Evolutionary conservation across 2,888 invertebrate genomes (phyloP), one percentile per base, ranked within the genome.

Genomic region (Pherbina coryleti): DNA sequence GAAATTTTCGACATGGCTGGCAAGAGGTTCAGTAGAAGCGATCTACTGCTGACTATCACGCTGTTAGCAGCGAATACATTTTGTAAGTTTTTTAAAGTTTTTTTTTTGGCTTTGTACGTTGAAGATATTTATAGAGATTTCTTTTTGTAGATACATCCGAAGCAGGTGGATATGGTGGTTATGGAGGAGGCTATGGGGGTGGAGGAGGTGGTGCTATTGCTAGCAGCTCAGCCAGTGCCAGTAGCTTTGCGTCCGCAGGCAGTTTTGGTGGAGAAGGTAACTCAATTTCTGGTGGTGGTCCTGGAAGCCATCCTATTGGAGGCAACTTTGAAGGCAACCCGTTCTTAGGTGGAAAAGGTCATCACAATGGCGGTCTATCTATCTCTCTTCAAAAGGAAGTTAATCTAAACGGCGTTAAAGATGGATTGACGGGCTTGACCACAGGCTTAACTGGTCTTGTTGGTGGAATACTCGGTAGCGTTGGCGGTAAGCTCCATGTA

Each of bases 211-310:
- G 75, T 19, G 84, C 84, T 5, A 81, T 79, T 76, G 81, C 84
- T 8, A 80, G 81, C 14, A 84, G 84, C 75, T 84, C 81, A 76
- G 79, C 83, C 5, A 80, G 82, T 8, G 78, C 81, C 34, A 80
- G 80, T 22, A 34, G 80, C 17, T 83, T 79, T 44, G 44, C 44
- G 22, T 80, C 79, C 8, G 78, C 80, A 14, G 80, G 78, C 57
- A 69, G 57, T 25, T 31, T 19, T 3, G 11, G 64, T 8, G 75
- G 53, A 4, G 49, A 51, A 17, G 80, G 76, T 28, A 74, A 44
- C 28, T 75, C 71, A 5, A 76, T 73, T 14, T 31, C 49, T 11
- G 79, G 78, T 25, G 71, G 77, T 0, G 73, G 44, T 19, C 66
- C 62, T 11, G 71, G 44, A 5, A 60, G 22, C 37, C 67, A 62